Evolutionary conservation across 2,113 vertebrate species (phyloP).

Genomic region (Sminthopsis crassicaudata): DNA sequence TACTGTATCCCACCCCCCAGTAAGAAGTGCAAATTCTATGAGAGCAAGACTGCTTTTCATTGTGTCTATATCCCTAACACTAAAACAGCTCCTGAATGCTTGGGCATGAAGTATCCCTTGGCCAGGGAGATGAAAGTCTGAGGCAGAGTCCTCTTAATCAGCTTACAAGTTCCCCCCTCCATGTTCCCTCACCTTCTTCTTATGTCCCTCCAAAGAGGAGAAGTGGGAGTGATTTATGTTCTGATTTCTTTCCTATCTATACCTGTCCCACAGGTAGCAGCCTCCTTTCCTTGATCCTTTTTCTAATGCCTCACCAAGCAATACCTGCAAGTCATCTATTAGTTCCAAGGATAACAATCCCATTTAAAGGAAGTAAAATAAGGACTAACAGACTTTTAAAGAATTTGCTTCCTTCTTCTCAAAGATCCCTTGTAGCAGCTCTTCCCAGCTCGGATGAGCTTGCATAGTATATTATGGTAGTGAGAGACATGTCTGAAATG

Average conservation of each 20-base stretch:
- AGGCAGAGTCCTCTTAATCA: not conserved
- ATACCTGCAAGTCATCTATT: conserved; percentile 3
- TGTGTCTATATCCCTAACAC: not conserved
- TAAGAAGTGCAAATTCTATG: not conserved
- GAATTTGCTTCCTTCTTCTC: conserved; percentile 2
- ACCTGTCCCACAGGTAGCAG: not conserved
- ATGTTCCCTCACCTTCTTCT: not conserved
- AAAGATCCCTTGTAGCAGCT: not conserved
- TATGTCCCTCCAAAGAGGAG: not conserved
- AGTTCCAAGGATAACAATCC: conserved; percentile 6
- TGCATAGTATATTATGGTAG: not conserved
- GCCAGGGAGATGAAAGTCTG: not conserved
- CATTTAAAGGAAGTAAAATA: conserved; percentile 41
- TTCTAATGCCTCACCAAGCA: conserved; percentile 6
- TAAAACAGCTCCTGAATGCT: not conserved
- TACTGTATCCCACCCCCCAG: not conserved
- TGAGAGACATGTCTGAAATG: not conserved
- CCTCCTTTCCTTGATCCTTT: not conserved
- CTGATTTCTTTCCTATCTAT: not conserved
- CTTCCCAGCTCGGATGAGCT: not conserved
- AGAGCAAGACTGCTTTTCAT: not conserved
- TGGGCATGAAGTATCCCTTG: not conserved
- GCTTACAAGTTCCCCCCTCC: not conserved
- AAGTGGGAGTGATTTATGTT: not conserved
- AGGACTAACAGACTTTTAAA: conserved; percentile 18